Base-by-base conservation (phyloP, 2,113 vertebrate species). In the Nansenia antarctica region DNA sequence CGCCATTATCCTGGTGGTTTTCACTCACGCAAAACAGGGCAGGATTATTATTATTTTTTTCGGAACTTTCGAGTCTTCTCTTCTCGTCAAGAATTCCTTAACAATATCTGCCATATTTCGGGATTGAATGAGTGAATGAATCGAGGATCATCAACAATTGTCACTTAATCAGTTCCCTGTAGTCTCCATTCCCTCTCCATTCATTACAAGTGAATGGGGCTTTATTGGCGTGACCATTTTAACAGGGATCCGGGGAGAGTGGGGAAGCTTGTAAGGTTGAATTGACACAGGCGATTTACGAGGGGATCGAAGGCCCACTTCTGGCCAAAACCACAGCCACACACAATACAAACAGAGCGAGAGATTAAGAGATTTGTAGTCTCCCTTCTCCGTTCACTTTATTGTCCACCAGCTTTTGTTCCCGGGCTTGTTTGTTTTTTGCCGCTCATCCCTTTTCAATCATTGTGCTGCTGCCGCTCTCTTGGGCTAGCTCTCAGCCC, bases 221-320 rank as follows among this genome's bases (percentile, higher is more conserved):
- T 87, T 86, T 87, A 87, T 91, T 85, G 80, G 77, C 69, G 57
- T 81, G 85, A 80, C 84, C 73, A 12, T 85, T 88, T 83, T 82
- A 87, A 90, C 86, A 72, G 74, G 79, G 74, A 83, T 76, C 73
- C 32, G 0, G 80, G 81, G 80, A 84, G 65, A 61, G 42, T 65
- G 69, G 60, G 73, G 73, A 80, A 76, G 78, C 80, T 84, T 75
- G 84, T 80, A 74, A 74, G 82, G 79, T 78, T 58, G 69, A 53
- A 85, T 84, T 29, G 76, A 86, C 79, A 60, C 72, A 62, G 65
- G 73, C 75, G 74, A 85, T 82, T 87, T 87, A 88, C 64, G 59
- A 77, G 64, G 57, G 76, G 81, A 82, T 86, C 34, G 74, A 77
- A 70, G 27, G 78, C 26, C 54, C 3, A 81, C 79, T 85, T 27